Evolutionary conservation across 2,888 invertebrate genomes (phyloP).

Genomic region (Saturnia japonica): DNA sequence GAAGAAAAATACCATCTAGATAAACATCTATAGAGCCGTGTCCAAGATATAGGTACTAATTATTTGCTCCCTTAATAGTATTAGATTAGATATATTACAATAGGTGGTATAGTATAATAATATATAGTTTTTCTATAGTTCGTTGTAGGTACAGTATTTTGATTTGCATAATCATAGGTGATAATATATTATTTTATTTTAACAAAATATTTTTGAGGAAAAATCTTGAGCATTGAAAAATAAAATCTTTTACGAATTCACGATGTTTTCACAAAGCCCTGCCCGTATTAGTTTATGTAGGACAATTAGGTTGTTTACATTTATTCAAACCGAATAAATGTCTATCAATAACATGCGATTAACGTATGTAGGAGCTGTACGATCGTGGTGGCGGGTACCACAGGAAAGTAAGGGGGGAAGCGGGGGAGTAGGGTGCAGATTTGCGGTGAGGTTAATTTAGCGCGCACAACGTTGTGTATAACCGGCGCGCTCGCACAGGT

Average conservation of each 20-base stretch:
- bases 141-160: neutral
- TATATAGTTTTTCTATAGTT: neutral
- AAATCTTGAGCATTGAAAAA: neutral
- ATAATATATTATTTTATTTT: too few species aligned
- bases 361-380: conserved; percentile 23
- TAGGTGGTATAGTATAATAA: neutral
- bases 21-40: too few species aligned
- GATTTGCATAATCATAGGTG: neutral
- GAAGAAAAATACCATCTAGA: too few species aligned
- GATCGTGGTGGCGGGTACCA: conserved; percentile 67
- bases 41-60: too few species aligned
- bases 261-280: neutral
- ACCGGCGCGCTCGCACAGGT: conserved; percentile 65
- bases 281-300: conserved; percentile 29
- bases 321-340: conserved; percentile 38
- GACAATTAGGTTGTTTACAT: conserved; percentile 37
- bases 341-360: conserved; percentile 34
- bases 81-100: too few species aligned
- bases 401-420: conserved; percentile 53
- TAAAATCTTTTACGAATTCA: too few species aligned
- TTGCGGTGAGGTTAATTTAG: conserved; percentile 69
- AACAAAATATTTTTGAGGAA: neutral
- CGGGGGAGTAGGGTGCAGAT: conserved; percentile 58
- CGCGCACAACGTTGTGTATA: conserved; percentile 73
- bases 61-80: too few species aligned